These are phyloP conservation scores for Atta texana DNA, from an alignment of 1,140 invertebrate genomes.

Conservation along the genomic window DNA sequence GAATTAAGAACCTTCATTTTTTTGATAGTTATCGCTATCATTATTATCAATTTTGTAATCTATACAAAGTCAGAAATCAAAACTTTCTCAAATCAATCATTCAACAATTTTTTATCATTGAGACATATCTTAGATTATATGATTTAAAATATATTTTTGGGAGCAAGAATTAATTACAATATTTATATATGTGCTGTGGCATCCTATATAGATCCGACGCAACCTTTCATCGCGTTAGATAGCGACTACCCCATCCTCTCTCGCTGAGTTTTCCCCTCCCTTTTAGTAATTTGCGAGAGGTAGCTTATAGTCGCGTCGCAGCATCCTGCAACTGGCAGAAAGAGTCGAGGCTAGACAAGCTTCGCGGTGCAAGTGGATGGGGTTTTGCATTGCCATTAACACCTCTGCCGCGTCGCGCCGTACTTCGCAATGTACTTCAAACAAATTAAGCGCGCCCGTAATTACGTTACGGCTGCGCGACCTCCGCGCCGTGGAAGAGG, in stretches of 20 bases:
- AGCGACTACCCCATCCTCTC: constrained; percentile 1
- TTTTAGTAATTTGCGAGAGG: constrained; percentile 33
- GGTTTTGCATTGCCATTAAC: constrained; percentile 82
- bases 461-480: constrained; percentile 83
- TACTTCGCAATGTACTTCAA: constrained; percentile 82
- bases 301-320: constrained; percentile 52
- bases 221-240: constrained; percentile 28
- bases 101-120: not conserved
- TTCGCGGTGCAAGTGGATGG: constrained; percentile 70
- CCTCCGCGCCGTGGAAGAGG: constrained; percentile 71
- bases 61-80: not conserved
- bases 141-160: not conserved
- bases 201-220: constrained; percentile 35
- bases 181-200: constrained; percentile 39
- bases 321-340: constrained; percentile 53
- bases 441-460: constrained; percentile 84
- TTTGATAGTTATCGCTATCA: not conserved
- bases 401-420: constrained; percentile 78
- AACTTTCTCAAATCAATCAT: not conserved
- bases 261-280: constrained; percentile 16
- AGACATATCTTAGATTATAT: not conserved
- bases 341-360: constrained; percentile 69
- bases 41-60: too few relatives aligned
- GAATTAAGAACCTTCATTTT: not conserved
- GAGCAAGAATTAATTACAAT: constrained; percentile 1